Percentiles rank a stretch among this genome's conserved stretches.
These are phyloP conservation scores for Corella eumyota DNA, from an alignment of 23 tunicate species.

Conservation along the genomic window DNA sequence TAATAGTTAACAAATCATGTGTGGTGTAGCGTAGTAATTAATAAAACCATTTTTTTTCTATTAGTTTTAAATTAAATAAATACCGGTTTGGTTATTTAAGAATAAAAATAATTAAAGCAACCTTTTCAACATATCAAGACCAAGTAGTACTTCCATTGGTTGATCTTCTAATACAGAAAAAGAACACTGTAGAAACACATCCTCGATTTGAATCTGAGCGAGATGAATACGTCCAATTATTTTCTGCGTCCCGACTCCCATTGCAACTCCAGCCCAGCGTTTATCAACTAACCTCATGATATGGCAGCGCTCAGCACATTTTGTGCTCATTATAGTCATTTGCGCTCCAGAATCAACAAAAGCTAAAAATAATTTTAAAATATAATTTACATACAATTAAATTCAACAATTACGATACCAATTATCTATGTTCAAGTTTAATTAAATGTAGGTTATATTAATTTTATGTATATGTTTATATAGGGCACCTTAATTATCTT, in stretches of 20 bases:
- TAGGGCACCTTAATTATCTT: no score
- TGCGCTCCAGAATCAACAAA: slow-evolving; percentile 99
- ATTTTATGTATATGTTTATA: background rate
- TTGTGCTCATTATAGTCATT: slow-evolving; percentile 93
- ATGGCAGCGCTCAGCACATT: slow-evolving; percentile 82
- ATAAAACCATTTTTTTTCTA: no score
- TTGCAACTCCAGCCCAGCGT: slow-evolving; percentile 60
- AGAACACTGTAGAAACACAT: slow-evolving; percentile 69
- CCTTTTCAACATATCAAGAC: slow-evolving; percentile 90
- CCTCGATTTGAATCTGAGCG: slow-evolving; percentile 92
- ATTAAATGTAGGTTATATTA: background rate
- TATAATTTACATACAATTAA: background rate
- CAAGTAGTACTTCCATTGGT: slow-evolving; percentile 60
- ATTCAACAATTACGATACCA: background rate
- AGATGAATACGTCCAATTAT: slow-evolving; percentile 86
- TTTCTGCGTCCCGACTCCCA: slow-evolving; percentile 91
- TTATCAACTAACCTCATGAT: slow-evolving; percentile 84
- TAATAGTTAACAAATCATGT: no score
- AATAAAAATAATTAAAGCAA: no score
- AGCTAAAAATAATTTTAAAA: slow-evolving; percentile 24
- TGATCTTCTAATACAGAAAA: slow-evolving; percentile 88
- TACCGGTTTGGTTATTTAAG: no score
- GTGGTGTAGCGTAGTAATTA: no score
- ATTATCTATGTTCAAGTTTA: background rate
- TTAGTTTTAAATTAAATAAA: no score